A percentile compares a stretch with the other conserved stretches of the same genome.
phyloP scores from a whole-genome alignment of 2,888 invertebrate genomes.

The Diaprepes abbreviatus region DNA sequence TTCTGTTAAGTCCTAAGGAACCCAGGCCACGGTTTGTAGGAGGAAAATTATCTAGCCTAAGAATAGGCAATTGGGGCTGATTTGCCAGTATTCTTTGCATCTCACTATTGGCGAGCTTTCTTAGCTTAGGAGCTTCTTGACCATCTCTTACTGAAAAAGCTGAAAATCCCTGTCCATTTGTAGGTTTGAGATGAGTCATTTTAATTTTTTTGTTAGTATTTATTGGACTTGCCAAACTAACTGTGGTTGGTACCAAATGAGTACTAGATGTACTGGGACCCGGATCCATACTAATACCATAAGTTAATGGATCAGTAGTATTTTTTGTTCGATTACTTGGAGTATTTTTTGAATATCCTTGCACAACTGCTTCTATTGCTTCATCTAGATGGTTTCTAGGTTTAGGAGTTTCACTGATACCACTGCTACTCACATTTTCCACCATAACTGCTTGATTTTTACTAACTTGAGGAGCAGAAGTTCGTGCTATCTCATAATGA shows the following conservation, averaged over 20 bases:
- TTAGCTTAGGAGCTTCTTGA: neutral
- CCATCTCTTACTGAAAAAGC: neutral
- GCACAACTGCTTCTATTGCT: neutral
- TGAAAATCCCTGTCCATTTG: neutral
- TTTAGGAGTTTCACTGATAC: neutral
- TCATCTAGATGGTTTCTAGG: neutral
- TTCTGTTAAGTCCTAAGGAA: no score
- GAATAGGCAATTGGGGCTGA: neutral
- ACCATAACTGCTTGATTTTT: no score
- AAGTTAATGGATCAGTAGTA: no score
- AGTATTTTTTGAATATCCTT: neutral
- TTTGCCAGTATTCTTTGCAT: neutral
- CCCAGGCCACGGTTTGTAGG: no score
- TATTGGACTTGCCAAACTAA: neutral
- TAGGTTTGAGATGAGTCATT: neutral
- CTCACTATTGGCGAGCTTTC: neutral
- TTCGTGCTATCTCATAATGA: neutral
- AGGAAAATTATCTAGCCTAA: no score
- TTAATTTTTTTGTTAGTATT: slow-evolving; percentile 24
- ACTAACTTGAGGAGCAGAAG: no score
- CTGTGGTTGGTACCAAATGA: neutral
- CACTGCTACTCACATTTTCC: neutral
- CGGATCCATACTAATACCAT: neutral
- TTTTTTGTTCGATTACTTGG: no score
- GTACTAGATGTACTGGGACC: neutral